Percentiles rank a stretch among this genome's conserved stretches.
phyloP scores from a whole-genome alignment of 2,888 invertebrate genomes.

The Mimas tiliae region DNA sequence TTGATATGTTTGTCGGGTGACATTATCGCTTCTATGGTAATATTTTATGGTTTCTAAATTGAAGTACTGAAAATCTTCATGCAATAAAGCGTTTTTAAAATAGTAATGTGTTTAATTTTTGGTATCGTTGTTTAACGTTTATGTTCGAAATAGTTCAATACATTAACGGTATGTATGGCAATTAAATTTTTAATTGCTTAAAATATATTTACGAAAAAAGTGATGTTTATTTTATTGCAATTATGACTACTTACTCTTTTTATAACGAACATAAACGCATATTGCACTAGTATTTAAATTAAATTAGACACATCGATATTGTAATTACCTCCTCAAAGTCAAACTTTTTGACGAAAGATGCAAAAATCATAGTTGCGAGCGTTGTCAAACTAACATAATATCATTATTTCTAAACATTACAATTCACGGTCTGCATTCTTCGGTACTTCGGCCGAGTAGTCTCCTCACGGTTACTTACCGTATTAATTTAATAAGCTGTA shows the following conservation, averaged over 20 bases:
- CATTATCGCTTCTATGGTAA: slow-evolving; percentile 54
- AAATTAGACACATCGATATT: slow-evolving; percentile 8
- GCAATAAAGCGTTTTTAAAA: not conserved
- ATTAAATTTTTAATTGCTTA: not conserved
- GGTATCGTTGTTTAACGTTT: too few species aligned
- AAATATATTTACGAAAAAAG: not conserved
- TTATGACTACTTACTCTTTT: too few species aligned
- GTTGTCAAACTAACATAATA: slow-evolving; percentile 80
- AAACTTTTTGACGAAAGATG: not conserved
- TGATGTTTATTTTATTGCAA: not conserved
- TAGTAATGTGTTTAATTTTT: not conserved
- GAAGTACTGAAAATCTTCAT: not conserved
- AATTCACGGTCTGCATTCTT: slow-evolving; percentile 83
- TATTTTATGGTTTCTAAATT: slow-evolving; percentile 30
- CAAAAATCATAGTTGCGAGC: slow-evolving; percentile 68
- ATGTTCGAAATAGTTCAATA: too few species aligned
- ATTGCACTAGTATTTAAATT: slow-evolving; percentile 9
- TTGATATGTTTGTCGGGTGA: slow-evolving; percentile 79
- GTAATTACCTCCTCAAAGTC: slow-evolving; percentile 31
- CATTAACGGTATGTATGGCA: too few species aligned
- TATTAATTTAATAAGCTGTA: slow-evolving; percentile 53
- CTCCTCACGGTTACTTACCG: slow-evolving; percentile 67
- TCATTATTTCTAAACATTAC: slow-evolving; percentile 81
- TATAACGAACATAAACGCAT: too few species aligned
- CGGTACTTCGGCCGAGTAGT: slow-evolving; percentile 74